Percentiles rank a stretch among this genome's conserved stretches.
Conservation (phyloP, 2,888 invertebrate species). For the Caenorhabditis drosophilae region DNA sequence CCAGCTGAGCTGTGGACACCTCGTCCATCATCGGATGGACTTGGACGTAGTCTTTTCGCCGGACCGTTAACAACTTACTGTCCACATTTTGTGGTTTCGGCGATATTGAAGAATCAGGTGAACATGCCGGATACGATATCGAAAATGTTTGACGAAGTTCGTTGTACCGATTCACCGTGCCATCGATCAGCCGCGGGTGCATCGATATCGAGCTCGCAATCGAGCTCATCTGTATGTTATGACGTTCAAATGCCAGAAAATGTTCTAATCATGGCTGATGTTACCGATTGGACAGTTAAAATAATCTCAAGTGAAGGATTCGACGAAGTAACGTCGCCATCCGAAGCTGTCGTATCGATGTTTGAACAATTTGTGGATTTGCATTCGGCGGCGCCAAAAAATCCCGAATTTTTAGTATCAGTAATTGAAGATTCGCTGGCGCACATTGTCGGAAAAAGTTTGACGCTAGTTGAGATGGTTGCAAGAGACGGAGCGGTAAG, state of each 20-base stretch:
- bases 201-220: slow-evolving; percentile 25
- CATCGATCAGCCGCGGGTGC: slow-evolving; percentile 24
- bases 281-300: slow-evolving; percentile 37
- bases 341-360: slow-evolving; percentile 61
- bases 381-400: slow-evolving; percentile 40
- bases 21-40: slow-evolving; percentile 16
- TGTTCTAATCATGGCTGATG: slow-evolving; percentile 49
- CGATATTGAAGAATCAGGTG: slow-evolving; percentile 33
- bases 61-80: slow-evolving; percentile 57
- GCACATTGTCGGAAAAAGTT: slow-evolving; percentile 56
- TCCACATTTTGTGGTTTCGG: slow-evolving; percentile 62
- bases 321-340: slow-evolving; percentile 54
- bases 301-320: slow-evolving; percentile 39
- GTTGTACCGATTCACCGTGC: slow-evolving; percentile 21
- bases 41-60: slow-evolving; percentile 59
- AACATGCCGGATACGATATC: slow-evolving; percentile 37
- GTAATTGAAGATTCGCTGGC: slow-evolving; percentile 66
- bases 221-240: slow-evolving; percentile 6
- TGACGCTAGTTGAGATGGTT: slow-evolving; percentile 56
- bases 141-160: slow-evolving; percentile 45
- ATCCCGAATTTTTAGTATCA: slow-evolving; percentile 48
- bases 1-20: slow-evolving; percentile 16
- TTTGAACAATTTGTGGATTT: slow-evolving; percentile 60
- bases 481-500: slow-evolving; percentile 16
- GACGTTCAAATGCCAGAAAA: slow-evolving; percentile 32